Base-by-base conservation (phyloP, 2,888 invertebrate species). In the Euzophera pinguis region DNA sequence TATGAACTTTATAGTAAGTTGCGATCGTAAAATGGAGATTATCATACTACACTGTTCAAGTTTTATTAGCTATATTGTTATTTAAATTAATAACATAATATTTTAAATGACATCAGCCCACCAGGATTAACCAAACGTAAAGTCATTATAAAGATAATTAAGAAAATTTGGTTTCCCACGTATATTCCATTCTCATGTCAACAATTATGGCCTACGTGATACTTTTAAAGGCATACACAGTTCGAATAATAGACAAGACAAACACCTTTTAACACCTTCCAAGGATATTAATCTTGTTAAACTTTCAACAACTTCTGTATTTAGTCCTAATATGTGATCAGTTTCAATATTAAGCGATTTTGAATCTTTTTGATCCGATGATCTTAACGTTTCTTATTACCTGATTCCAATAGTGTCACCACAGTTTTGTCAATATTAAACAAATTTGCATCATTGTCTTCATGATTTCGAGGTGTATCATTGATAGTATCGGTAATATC, bases 211-310 rank as follows among this genome's bases (percentile, higher is more conserved):
- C 56, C 58, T 51, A 60, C 53, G 47, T 55, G 38, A 42, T 29
- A 45, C 50, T 34, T 38, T 29, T 41, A 50, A 50, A 14, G 32
- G 7, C 45, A 53, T 58, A 47, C 47, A 53, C 8, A 55, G 47
- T 47, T 37, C 54, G 56, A 45, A 55, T 47, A 56, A 57, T 50
- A 57, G 50, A 45, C 55, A 58, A 64, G 63, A 67, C 60, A 66
- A 57, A 66, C n/a, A n/a, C 57, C 67, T 64, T 69, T 78, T 78
- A 59, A 73, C 79, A 81, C 76, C 63, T 79, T 50, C 58, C 76
- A 81, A 81, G 76, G 77, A 69, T 57, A 56, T 58, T 58, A 43
- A 32, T 50, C 56, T 55, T 59, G 53, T 52, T 53, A 51, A 35
- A 43, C 47, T 50, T 50, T 56, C 45, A 52, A 54, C 52, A 54